A percentile compares a stretch with the other conserved stretches of the same genome.
Evolutionary conservation across 2,113 vertebrate species (phyloP).

Genomic region (Cyprinodon variegatus): DNA sequence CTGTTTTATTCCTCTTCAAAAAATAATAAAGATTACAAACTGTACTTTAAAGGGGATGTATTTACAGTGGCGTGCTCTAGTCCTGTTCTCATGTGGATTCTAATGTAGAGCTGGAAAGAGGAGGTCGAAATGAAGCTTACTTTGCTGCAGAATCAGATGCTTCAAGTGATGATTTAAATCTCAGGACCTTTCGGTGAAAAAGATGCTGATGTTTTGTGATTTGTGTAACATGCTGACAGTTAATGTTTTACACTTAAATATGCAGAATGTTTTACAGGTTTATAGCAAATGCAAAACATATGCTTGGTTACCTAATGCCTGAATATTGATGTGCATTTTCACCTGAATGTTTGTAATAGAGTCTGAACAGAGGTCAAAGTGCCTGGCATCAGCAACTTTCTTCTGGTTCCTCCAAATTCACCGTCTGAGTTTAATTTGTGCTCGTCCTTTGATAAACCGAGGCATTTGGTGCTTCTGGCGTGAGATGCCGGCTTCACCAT

Average conservation of each 20-base stretch:
- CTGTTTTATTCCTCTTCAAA: background rate
- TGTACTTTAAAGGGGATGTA: background rate
- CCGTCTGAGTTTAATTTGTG: constrained; percentile 82
- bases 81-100: background rate
- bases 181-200: too few relatives aligned
- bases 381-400: constrained; percentile 63
- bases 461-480: constrained; percentile 86
- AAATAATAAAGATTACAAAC: background rate
- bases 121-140: background rate
- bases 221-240: background rate
- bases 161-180: background rate
- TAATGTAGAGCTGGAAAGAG: background rate
- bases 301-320: background rate
- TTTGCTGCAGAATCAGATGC: background rate
- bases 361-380: constrained; percentile 56
- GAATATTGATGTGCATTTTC: constrained; percentile 9
- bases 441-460: constrained; percentile 79
- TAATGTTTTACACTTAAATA: background rate
- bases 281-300: background rate
- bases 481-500: constrained; percentile 74
- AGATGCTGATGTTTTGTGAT: background rate
- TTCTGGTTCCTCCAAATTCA: constrained; percentile 76
- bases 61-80: background rate
- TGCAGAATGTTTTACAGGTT: background rate
- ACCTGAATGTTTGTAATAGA: constrained; percentile 24